Base-by-base conservation (phyloP, 2,888 invertebrate species). In the Hoplodrina ambigua region DNA sequence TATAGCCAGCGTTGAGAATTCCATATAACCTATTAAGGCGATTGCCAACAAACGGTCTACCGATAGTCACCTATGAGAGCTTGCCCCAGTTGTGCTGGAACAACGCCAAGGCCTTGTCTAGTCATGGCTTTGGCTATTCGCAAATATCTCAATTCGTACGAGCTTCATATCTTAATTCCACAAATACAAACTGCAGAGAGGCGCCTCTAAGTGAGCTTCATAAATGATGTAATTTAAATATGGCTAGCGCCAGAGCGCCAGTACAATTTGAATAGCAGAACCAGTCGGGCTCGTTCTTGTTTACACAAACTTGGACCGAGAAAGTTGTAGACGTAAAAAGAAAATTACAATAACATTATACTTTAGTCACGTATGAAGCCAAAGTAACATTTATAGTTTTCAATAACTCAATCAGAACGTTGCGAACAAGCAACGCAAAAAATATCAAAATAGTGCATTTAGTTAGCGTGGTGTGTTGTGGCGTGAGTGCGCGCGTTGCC, bases 41-140 rank as follows among this genome's bases (percentile, higher is more conserved):
- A 88, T 90, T 93, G 95, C 94, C 94, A 95, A 92, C 91, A 92
- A 91, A 94, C 93, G 93, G 93, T 94, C 86, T 86, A 86, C 83
- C 87, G 89, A 87, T 89, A 89, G 91, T 91, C 89, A 92, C 90
- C 91, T 90, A 92, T 90, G 87, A 87, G 85, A 85, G 88, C 83
- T 86, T 92, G 94, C 89, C 93, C 94, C 89, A 94, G 89, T 92
- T 94, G 84, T 78, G 87, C 92, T 95, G 95, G 94, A 94, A 88
- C 77, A 81, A 78, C 85, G 95, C 94, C 95, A 95, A 93, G 85
- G 87, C 79, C 89, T 88, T 85, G 88, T 89, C 92, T 89, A 91
- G 88, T 85, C 86, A 83, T 85, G 80, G 86, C 86, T 88, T 88
- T 86, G 84, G 86, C 81, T 86, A 88, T 90, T 87, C 82, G 85